phyloP scores from a whole-genome alignment of 2,113 vertebrate species.

The Crotophaga sulcirostris region DNA sequence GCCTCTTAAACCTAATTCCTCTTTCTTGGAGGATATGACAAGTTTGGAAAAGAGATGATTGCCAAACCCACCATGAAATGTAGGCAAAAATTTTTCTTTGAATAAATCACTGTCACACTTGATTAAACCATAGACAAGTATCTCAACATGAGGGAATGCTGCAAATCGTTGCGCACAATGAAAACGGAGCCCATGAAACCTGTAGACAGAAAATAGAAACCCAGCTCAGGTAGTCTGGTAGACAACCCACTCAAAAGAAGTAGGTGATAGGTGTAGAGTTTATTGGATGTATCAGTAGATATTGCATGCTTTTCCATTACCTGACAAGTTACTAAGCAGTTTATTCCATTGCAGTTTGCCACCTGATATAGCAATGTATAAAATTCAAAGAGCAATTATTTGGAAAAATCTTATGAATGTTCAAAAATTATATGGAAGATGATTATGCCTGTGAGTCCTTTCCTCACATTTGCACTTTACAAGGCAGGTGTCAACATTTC shows the following conservation, averaged over 20 bases:
- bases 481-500: constrained; percentile 62
- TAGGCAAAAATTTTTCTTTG: constrained; percentile 25
- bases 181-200: background rate
- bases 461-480: constrained; percentile 44
- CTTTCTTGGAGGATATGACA: constrained; percentile 17
- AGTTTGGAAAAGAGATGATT: constrained; percentile 14
- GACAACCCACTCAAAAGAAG: background rate
- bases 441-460: constrained; percentile 32
- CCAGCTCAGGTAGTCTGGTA: background rate
- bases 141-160: background rate
- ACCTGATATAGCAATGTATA: constrained; percentile 55
- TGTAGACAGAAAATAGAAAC: background rate
- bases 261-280: background rate
- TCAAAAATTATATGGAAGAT: constrained; percentile 31
- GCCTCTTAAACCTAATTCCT: constrained; percentile 53
- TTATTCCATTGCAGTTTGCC: constrained; percentile 46
- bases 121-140: constrained; percentile 16
- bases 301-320: background rate
- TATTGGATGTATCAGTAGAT: background rate
- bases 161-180: background rate
- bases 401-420: constrained; percentile 35
- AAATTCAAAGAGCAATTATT: constrained; percentile 47
- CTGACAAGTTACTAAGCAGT: background rate
- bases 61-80: constrained; percentile 39
- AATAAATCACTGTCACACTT: constrained; percentile 27